Percentiles rank a stretch among this genome's conserved stretches.
phyloP scores from a whole-genome alignment of 2,113 vertebrate species.

The Scortum barcoo region DNA sequence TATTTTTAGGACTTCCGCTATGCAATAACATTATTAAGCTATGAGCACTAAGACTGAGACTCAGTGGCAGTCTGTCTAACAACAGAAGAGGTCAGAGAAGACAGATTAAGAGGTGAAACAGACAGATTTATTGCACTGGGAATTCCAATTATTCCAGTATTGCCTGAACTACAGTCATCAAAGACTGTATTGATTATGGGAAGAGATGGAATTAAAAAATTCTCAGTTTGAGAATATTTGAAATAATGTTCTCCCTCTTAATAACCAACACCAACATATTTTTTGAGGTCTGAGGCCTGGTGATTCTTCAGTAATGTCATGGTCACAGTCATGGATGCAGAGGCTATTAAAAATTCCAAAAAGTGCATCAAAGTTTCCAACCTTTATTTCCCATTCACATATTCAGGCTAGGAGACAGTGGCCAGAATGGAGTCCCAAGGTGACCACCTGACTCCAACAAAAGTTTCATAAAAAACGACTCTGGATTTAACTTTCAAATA shows the following conservation, averaged over 20 bases:
- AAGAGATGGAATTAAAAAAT: neutral
- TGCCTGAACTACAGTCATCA: neutral
- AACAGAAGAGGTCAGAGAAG: neutral
- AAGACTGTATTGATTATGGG: neutral
- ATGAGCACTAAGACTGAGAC: neutral
- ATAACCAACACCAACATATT: neutral
- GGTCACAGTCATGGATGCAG: neutral
- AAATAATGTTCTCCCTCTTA: neutral
- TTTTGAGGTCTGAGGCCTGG: neutral
- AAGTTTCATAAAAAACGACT: neutral
- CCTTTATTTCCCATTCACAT: neutral
- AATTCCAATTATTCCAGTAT: neutral
- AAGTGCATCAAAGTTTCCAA: slow-evolving; percentile 6
- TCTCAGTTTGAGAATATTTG: neutral
- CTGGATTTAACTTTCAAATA: neutral
- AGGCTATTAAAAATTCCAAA: neutral
- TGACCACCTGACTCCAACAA: neutral
- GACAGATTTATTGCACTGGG: neutral
- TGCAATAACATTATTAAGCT: slow-evolving; percentile 13
- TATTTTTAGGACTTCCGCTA: slow-evolving; percentile 32
- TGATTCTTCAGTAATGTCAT: slow-evolving; percentile 3
- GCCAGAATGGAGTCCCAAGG: neutral
- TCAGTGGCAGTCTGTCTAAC: slow-evolving; percentile 1
- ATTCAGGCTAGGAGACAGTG: neutral
- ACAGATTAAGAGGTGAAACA: slow-evolving; percentile 1